A percentile compares a stretch with the other conserved stretches of the same genome.
These are phyloP conservation scores for Patella depressa DNA, from an alignment of 2,888 invertebrate genomes.

Conservation along the genomic window DNA sequence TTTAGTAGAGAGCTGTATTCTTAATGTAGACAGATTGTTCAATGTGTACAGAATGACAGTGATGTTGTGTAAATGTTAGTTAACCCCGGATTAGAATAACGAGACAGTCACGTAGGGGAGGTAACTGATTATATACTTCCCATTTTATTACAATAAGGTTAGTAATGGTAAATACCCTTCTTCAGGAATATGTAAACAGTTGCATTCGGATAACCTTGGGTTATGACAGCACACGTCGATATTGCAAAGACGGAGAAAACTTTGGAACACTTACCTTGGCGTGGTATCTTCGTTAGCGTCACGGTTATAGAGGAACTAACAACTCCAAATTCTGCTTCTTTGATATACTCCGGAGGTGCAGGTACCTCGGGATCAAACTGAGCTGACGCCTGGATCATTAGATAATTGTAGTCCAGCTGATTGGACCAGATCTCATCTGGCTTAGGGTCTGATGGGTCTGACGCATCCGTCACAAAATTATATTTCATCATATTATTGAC, in stretches of 20 bases:
- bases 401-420: neutral
- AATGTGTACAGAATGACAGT: too few relatives aligned
- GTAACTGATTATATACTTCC: neutral
- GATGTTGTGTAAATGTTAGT: too few relatives aligned
- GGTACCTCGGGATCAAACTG: neutral
- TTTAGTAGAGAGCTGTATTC: too few relatives aligned
- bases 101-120: neutral
- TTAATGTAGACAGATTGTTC: too few relatives aligned
- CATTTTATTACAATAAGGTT: too few relatives aligned
- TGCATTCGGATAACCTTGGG: too few relatives aligned
- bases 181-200: too few relatives aligned
- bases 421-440: neutral
- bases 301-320: neutral
- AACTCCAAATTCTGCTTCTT: constrained; percentile 11
- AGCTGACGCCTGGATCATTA: neutral
- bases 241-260: too few relatives aligned
- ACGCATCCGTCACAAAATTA: neutral
- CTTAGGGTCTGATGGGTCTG: neutral
- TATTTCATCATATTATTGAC: neutral
- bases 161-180: too few relatives aligned
- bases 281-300: neutral
- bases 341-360: neutral
- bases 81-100: neutral
- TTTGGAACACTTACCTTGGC: neutral
- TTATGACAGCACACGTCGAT: too few relatives aligned